A percentile compares a stretch with the other conserved stretches of the same genome.
These are phyloP conservation scores for Lucifuga dentata DNA, from an alignment of 2,113 vertebrate genomes.

Conservation along the genomic window DNA sequence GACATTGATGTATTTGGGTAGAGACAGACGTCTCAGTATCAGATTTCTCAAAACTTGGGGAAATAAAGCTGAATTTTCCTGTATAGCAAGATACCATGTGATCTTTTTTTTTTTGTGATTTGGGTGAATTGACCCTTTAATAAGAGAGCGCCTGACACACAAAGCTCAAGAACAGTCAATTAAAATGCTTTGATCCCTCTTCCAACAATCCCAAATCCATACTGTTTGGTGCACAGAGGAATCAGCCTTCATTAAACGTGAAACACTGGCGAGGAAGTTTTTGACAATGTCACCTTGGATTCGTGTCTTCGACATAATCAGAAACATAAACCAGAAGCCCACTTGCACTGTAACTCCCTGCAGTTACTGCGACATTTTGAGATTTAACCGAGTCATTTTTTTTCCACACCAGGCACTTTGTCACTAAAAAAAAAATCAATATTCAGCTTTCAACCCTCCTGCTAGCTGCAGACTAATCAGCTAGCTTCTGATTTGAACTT, in stretches of 20 bases:
- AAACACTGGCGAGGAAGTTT: constrained; percentile 17
- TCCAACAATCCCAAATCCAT: constrained; percentile 5
- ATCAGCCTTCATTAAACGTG: constrained; percentile 46
- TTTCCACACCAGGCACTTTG: constrained; percentile 10
- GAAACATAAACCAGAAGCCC: constrained; percentile 13
- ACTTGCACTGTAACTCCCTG: constrained; percentile 1
- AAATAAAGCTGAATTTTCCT: too few species aligned
- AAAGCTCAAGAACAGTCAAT: too few species aligned
- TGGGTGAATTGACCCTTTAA: too few species aligned
- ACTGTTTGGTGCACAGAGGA: background rate
- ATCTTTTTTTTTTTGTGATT: too few species aligned
- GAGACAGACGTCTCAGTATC: too few species aligned
- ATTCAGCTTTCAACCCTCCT: background rate
- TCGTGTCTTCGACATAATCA: constrained; percentile 29
- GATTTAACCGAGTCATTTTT: constrained; percentile 15
- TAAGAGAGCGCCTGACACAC: too few species aligned
- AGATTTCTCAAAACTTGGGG: too few species aligned
- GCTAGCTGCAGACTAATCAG: constrained; percentile 3
- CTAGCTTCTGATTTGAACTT: background rate
- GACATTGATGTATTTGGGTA: too few species aligned
- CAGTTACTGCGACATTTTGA: constrained; percentile 22
- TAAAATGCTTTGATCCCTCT: constrained; percentile 8
- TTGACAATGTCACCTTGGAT: constrained; percentile 42
- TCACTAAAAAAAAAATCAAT: background rate
- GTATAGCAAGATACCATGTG: too few species aligned